These are phyloP conservation scores for Flexamia atlantica DNA, from an alignment of 2,888 invertebrate genomes.

Conservation along the genomic window DNA sequence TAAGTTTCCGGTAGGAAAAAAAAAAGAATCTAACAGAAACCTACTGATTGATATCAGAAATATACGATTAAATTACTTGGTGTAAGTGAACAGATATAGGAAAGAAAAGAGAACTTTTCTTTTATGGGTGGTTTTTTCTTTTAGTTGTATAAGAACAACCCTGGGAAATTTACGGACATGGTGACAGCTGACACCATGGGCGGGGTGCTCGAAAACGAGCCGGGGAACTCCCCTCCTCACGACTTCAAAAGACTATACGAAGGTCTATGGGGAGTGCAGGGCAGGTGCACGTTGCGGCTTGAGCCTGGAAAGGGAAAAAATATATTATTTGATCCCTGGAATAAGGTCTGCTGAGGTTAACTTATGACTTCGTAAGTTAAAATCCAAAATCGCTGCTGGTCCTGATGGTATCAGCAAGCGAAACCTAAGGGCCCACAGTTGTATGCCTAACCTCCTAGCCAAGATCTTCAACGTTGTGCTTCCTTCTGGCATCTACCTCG, in stretches of 20 bases:
- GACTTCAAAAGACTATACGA: not conserved
- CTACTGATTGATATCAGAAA: too few relatives aligned
- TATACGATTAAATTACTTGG: too few relatives aligned
- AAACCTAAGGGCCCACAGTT: not conserved
- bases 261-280: not conserved
- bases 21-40: too few relatives aligned
- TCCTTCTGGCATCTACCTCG: not conserved
- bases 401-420: constrained; percentile 44
- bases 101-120: too few relatives aligned
- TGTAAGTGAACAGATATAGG: too few relatives aligned
- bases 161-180: not conserved
- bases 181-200: not conserved
- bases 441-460: not conserved
- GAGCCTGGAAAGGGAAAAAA: not conserved
- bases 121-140: too few relatives aligned
- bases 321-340: not conserved
- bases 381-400: constrained; percentile 24
- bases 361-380: not conserved
- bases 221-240: not conserved
- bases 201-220: not conserved
- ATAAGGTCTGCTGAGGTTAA: not conserved
- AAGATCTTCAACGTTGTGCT: constrained; percentile 32
- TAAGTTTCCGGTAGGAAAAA: too few relatives aligned
- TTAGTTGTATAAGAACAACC: not conserved
- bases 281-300: not conserved